Percentiles rank a stretch among this genome's conserved stretches.
phyloP scores from a whole-genome alignment of 2,888 invertebrate genomes.

The Lamproptera curius region DNA sequence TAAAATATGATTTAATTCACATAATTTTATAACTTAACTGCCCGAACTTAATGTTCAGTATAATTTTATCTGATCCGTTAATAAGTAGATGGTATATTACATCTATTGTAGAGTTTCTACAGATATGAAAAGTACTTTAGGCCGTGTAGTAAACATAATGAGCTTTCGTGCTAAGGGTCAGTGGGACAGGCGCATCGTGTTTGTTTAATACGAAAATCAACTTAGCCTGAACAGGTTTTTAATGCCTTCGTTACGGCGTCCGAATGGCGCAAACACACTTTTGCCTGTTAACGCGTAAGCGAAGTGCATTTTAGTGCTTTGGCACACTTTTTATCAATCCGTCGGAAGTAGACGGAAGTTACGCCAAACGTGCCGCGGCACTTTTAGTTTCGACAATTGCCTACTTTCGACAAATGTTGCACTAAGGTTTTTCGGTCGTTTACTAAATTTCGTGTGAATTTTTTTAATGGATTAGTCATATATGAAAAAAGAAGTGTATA shows the following conservation, averaged over 20 bases:
- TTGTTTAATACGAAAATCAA: conserved; percentile 61
- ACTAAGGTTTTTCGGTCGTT: too few species aligned
- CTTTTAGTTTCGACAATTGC: conserved; percentile 24
- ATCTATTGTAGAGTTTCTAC: too few species aligned
- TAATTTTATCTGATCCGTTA: too few species aligned
- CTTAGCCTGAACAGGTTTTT: conserved; percentile 58
- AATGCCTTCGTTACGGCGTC: conserved; percentile 44
- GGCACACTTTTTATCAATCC: conserved; percentile 58
- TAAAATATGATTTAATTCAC: too few species aligned
- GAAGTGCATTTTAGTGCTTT: conserved; percentile 59
- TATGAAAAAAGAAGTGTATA: too few species aligned
- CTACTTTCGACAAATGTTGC: conserved; percentile 27
- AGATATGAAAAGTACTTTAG: too few species aligned
- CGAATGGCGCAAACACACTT: conserved; percentile 45
- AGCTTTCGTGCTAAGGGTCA: conserved; percentile 53
- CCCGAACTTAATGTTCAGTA: too few species aligned
- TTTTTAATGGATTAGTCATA: too few species aligned
- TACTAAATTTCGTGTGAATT: too few species aligned
- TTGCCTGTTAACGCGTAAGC: conserved; percentile 56
- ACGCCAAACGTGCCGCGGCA: conserved; percentile 29
- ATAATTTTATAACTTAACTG: too few species aligned
- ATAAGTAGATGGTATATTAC: too few species aligned
- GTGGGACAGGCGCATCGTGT: conserved; percentile 50
- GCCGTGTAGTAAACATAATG: conserved; percentile 41
- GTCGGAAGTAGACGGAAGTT: conserved; percentile 33